Percentiles rank a stretch among this genome's conserved stretches.
These are phyloP conservation scores for Corticium candelabrum DNA, from an alignment of 37 sponge, comb jelly and placozoan species.

Conservation along the genomic window DNA sequence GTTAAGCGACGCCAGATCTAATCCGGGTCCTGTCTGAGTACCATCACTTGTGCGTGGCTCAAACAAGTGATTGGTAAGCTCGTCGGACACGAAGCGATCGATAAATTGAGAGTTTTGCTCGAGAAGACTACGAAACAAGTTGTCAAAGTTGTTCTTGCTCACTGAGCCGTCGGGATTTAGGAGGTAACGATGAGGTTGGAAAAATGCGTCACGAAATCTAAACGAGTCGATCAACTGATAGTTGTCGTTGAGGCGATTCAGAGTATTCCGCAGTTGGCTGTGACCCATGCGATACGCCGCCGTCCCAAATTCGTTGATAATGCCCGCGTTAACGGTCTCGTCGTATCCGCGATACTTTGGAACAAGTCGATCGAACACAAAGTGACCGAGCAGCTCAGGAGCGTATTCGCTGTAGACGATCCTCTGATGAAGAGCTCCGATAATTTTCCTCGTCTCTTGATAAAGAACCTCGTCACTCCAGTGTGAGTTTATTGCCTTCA, in stretches of 20 bases:
- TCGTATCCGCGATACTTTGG: slow-evolving; percentile 36
- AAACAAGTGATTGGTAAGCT: slow-evolving; percentile 58
- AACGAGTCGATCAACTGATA: slow-evolving; percentile 32
- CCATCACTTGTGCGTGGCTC: not conserved
- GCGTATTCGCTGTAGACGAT: slow-evolving; percentile 17
- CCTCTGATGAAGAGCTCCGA: slow-evolving; percentile 6
- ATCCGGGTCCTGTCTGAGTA: not conserved
- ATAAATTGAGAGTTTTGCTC: slow-evolving; percentile 20
- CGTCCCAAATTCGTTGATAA: slow-evolving; percentile 56
- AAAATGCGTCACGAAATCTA: slow-evolving; percentile 47
- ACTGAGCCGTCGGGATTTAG: no score
- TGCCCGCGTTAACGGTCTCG: slow-evolving; percentile 35
- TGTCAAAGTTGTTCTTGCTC: not conserved
- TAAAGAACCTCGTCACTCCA: not conserved
- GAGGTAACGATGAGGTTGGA: slow-evolving; percentile 21
- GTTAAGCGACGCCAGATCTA: slow-evolving; percentile 75
- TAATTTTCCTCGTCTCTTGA: slow-evolving; percentile 3
- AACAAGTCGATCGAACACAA: not conserved
- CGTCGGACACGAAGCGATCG: slow-evolving; percentile 51
- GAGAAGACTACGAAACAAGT: slow-evolving; percentile 44
- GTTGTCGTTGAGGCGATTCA: slow-evolving; percentile 37
- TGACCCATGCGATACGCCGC: slow-evolving; percentile 85
- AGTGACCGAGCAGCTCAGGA: slow-evolving; percentile 21
- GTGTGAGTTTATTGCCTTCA: not conserved
- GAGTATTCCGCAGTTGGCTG: slow-evolving; percentile 46